A percentile compares a stretch with the other conserved stretches of the same genome.
phyloP scores from a whole-genome alignment of 2,113 vertebrate genomes.

The Smithornis capensis region DNA sequence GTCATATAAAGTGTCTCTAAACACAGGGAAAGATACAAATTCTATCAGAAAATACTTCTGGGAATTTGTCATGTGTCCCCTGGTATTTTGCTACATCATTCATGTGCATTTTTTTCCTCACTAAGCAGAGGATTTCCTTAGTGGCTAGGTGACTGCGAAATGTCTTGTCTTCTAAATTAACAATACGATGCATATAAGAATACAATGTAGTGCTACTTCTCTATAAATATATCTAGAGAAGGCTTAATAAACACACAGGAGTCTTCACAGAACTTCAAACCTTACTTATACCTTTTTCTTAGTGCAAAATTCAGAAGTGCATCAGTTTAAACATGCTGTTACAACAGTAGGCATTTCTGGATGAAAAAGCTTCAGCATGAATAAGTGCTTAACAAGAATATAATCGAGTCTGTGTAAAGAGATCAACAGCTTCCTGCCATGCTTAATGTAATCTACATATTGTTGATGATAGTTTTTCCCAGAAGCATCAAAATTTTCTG shows the following conservation, averaged over 20 bases:
- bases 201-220: neutral
- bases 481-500: neutral
- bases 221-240: neutral
- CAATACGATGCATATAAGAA: neutral
- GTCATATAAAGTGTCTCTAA: neutral
- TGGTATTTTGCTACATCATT: neutral
- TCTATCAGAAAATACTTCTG: neutral
- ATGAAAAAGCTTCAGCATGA: constrained; percentile 6
- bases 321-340: neutral
- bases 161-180: neutral
- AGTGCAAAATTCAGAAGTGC: neutral
- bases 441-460: neutral
- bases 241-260: neutral
- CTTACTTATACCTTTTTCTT: neutral
- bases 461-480: neutral
- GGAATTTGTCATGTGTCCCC: neutral
- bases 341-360: neutral
- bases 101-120: neutral
- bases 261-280: neutral
- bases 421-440: neutral
- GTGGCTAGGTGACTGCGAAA: neutral
- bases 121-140: neutral
- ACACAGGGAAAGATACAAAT: neutral
- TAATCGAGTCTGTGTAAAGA: neutral
- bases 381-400: neutral